phyloP scores from a whole-genome alignment of 2,113 vertebrate genomes.

The Bos javanicus region DNA sequence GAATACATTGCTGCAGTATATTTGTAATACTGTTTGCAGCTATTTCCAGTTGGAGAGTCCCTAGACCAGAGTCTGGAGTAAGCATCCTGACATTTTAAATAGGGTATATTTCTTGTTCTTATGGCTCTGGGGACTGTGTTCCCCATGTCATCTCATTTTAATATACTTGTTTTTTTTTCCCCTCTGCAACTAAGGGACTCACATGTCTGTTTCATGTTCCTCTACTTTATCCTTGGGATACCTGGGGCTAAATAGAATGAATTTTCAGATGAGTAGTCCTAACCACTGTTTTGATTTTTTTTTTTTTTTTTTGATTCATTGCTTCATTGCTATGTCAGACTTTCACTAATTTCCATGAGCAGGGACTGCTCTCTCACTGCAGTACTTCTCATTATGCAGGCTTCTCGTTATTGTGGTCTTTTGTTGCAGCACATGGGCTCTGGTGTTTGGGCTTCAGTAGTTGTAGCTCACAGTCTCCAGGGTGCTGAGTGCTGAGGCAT shows the following conservation, averaged over 20 bases:
- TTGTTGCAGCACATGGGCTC: rapidly evolving
- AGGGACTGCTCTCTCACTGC: not conserved
- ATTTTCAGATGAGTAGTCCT: not conserved
- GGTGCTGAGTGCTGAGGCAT: too few relatives aligned
- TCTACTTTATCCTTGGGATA: not conserved
- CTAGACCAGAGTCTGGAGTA: not conserved
- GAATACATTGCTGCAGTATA: rapidly evolving
- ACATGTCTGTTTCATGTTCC: not conserved
- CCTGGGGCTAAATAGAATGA: not conserved
- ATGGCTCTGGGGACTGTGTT: not conserved
- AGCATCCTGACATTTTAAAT: not conserved
- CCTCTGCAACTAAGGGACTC: not conserved
- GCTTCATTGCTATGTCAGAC: not conserved
- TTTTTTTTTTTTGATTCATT: not conserved
- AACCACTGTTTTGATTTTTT: not conserved
- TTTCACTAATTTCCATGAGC: not conserved
- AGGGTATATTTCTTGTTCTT: not conserved
- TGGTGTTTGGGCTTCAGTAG: not conserved
- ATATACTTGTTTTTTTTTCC: not conserved
- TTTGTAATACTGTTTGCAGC: not conserved
- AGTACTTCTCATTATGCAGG: not conserved
- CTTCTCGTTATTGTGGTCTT: rapidly evolving
- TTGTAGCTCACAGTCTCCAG: not conserved
- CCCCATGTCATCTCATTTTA: not conserved
- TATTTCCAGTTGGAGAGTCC: not conserved